A percentile compares a stretch with the other conserved stretches of the same genome.
Evolutionary conservation across 2,888 invertebrate species (phyloP).

Genomic region (Hesperia comma): DNA sequence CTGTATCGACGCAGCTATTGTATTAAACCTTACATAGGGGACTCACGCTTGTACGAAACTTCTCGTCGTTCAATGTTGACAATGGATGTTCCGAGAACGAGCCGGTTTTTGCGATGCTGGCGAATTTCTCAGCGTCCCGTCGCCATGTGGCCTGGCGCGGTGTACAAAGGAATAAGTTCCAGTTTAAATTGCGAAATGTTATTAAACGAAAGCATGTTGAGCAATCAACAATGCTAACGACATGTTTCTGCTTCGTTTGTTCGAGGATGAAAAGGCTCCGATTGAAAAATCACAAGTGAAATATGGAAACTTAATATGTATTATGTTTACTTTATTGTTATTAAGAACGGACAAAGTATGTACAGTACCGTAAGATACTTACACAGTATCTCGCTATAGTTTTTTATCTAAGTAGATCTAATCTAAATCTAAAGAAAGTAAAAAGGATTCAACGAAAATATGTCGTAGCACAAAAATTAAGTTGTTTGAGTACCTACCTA

Average conservation of each 20-base stretch:
- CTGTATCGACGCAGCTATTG: constrained; percentile 47
- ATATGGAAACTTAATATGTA: constrained; percentile 19
- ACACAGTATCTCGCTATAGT: too few relatives aligned
- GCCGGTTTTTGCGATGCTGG: constrained; percentile 71
- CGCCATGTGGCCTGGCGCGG: constrained; percentile 60
- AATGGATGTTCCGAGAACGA: constrained; percentile 78
- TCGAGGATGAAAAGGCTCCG: too few relatives aligned
- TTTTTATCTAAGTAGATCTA: too few relatives aligned
- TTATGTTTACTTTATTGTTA: too few relatives aligned
- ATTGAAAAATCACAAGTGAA: too few relatives aligned
- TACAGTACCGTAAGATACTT: too few relatives aligned
- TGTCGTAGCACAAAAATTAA: too few relatives aligned
- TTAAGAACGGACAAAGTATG: too few relatives aligned
- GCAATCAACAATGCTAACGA: not conserved
- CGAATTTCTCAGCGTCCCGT: constrained; percentile 68
- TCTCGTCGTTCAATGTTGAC: constrained; percentile 74
- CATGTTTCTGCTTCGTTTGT: not conserved
- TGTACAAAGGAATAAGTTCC: constrained; percentile 50
- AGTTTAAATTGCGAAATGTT: constrained; percentile 37
- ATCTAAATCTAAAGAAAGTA: too few relatives aligned
- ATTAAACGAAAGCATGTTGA: constrained; percentile 5
- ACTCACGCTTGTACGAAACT: constrained; percentile 73
- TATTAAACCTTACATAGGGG: constrained; percentile 79
- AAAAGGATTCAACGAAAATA: too few relatives aligned
- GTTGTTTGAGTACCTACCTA: too few relatives aligned